These are phyloP conservation scores for Poecilia velifera DNA, from an alignment of 2,797 vertebrate species.

Conservation along the genomic window DNA sequence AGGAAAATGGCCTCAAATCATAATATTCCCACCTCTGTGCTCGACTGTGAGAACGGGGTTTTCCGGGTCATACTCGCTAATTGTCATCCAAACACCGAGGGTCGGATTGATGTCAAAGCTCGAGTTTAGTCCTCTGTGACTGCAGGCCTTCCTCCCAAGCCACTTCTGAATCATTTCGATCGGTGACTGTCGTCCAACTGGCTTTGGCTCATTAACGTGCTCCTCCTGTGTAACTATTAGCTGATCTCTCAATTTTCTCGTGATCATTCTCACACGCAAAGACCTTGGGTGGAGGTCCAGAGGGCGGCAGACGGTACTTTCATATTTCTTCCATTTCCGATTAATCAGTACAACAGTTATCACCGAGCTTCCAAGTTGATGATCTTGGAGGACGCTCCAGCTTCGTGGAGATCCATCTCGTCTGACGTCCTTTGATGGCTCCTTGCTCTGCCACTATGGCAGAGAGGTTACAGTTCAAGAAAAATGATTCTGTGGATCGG, in stretches of 20 bases:
- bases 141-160: not conserved
- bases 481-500: not conserved
- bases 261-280: not conserved
- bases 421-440: not conserved
- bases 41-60: not conserved
- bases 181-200: not conserved
- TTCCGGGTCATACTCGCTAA: not conserved
- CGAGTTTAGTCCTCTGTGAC: not conserved
- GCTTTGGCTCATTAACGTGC: not conserved
- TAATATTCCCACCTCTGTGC: not conserved
- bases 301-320: not conserved
- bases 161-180: not conserved
- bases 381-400: not conserved
- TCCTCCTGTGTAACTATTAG: not conserved
- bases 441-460: not conserved
- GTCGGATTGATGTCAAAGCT: not conserved
- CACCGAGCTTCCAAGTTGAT: not conserved
- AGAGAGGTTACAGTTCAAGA: not conserved
- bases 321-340: not conserved
- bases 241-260: not conserved
- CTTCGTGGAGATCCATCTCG: not conserved
- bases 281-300: not conserved
- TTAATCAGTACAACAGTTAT: not conserved
- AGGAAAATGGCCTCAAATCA: not conserved
- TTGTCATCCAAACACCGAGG: not conserved